Evolutionary conservation across 2,113 vertebrate species (phyloP).

Genomic region (Elaphurus davidianus): DNA sequence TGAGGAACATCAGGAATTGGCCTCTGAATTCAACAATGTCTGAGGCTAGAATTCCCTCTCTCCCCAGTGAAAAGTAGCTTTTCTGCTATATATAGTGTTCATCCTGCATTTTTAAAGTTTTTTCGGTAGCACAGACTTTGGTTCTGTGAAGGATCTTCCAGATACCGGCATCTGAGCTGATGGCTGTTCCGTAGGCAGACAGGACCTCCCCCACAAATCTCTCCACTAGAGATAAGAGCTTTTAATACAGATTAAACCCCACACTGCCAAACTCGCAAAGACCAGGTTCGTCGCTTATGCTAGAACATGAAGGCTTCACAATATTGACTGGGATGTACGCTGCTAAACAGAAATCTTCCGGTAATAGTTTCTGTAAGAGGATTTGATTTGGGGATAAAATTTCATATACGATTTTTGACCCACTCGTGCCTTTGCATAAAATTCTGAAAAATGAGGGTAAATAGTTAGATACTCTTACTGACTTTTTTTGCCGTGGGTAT

Average conservation of each 20-base stretch:
- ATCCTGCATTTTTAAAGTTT: not conserved
- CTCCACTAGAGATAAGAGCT: not conserved
- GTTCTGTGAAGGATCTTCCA: not conserved
- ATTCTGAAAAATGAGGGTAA: not conserved
- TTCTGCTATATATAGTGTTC: no score
- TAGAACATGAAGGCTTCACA: not conserved
- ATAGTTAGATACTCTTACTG: not conserved
- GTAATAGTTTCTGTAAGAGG: not conserved
- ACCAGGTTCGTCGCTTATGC: not conserved
- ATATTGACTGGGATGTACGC: not conserved
- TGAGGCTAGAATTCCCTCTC: not conserved
- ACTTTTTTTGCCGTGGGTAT: not conserved
- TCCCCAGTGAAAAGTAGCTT: not conserved
- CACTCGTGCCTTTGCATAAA: not conserved
- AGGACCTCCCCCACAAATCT: not conserved
- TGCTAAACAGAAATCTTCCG: not conserved
- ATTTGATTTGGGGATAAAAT: slow-evolving; percentile 11
- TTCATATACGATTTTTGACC: not conserved
- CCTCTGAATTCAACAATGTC: not conserved
- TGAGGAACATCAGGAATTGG: not conserved
- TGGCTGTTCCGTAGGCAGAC: not conserved
- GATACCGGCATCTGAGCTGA: not conserved
- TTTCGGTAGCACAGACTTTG: not conserved
- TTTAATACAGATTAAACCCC: not conserved
- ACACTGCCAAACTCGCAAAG: not conserved